Percentiles rank a stretch among this genome's conserved stretches.
Conservation (phyloP, 2,797 vertebrate species). For the Crotalus adamanteus region DNA sequence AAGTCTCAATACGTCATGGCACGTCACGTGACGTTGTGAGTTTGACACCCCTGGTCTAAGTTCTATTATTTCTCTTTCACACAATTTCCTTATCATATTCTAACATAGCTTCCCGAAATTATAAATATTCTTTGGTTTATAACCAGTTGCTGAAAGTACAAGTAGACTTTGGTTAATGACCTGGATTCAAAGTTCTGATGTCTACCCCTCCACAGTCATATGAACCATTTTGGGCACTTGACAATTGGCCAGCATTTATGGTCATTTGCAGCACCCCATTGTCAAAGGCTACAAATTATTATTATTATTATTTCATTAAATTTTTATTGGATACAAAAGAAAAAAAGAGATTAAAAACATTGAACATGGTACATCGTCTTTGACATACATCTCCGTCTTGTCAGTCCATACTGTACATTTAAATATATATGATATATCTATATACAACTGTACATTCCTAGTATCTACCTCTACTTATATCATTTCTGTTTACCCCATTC, state of each 20-base stretch:
- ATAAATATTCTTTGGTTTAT: neutral
- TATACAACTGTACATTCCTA: no score
- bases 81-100: neutral
- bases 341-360: no score
- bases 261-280: neutral
- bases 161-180: neutral
- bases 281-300: neutral
- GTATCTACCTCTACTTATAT: no score
- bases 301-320: no score
- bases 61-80: neutral
- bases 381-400: no score
- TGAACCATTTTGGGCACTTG: neutral
- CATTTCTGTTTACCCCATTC: no score
- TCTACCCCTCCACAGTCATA: neutral
- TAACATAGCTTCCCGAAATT: neutral
- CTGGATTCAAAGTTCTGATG: neutral
- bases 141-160: neutral
- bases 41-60: neutral
- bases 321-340: no score
- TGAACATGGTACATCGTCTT: no score
- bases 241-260: neutral
- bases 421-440: no score
- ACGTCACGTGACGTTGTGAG: no score
- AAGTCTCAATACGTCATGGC: no score
- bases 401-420: no score